Evolutionary conservation across 2,888 invertebrate species (phyloP), one percentile per base, ranked within the genome.

Genomic region (Lithosia quadra): DNA sequence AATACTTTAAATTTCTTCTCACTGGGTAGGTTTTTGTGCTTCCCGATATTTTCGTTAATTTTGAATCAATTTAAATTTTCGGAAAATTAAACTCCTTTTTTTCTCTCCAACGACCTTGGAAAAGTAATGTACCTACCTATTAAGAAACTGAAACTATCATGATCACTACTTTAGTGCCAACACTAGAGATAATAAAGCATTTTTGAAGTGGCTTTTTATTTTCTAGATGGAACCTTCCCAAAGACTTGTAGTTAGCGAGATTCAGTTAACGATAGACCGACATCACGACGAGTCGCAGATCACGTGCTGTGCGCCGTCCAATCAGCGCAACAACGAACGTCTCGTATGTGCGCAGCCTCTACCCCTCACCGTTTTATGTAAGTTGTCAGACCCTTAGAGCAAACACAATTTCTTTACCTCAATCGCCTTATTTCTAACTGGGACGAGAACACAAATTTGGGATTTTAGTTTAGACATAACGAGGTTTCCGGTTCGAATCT

Each of bases 241-340:
- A 74, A 86, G 91, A 34, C 83, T 93, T 71, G 84, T 93, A 57
- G 88, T 90, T 39, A 92, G 91, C 75, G 91, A 91, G 72, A 84
- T 93, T 11, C 83, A 88, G 73, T 75, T 94, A 72, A 81, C 74
- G 22, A 79, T 91, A 64, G 81, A 81, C 22, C 83, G 86, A 33
- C 86, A 88, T 71, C 82, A 88, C 79, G 93, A 94, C 84, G 95
- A 94, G 83, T 82, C 91, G 13, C 85, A 78, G 10, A 77, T 94
- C 24, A 91, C 92, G n/a, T 95, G 95, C 77, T 95, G 94, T 78
- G 91, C 88, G 75, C 90, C 89, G 53, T 85, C 88, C 22, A 83
- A 91, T 76, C 74, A 73, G 1, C 88, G 90, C 33, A 84, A 74
- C 63, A 75, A 77, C 2, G 85, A 88, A 5, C 78, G 80, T 18